Base-by-base conservation (phyloP, 2,888 invertebrate species). In the Reticulitermes lucifugus region DNA sequence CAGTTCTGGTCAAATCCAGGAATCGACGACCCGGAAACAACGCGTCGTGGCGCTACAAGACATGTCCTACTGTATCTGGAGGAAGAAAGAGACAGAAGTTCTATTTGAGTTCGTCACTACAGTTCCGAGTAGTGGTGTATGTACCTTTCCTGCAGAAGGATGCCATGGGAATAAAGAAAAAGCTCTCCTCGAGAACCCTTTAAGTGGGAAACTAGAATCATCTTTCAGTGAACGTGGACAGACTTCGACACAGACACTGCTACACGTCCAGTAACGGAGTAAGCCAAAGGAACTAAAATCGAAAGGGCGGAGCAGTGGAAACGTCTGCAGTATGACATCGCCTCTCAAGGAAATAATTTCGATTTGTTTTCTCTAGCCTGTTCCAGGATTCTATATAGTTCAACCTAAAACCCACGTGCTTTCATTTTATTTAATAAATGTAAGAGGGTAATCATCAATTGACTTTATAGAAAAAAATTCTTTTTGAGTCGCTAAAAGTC, bases 121-220 rank as follows among this genome's bases (percentile, higher is more conserved):
- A 9, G 9, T n/a, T 9, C n/a, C 65, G 65, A 65, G 65, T 65
- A 7, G 65, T 65, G 65, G 12, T 60, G 60, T 60, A 60, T 21
- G 21, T 35, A 73, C 73, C 73, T 73, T 73, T 41, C 21, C 73
- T 73, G 1, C 41, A 73, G 41, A 73, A 73, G 35, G 14, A 73
- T 41, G 73, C 41, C 41, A 9, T 41, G 73, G 73, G 73, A 73
- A 73, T 73, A 73, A 41, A 41, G 41, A 73, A 41, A 70, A 73
- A 41, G 41, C 29, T 41, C 29, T 41, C 9, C 14, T 41, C 14
- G 41, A 73, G 22, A 73, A 73, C 7, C 41, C 73, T 73, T 71
- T 73, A 73, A 73, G 73, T 73, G 73, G 41, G 35, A 73, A 73
- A 29, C 73, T 73, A 41, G 73, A 73, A 73, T 73, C 73, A 73